phyloP scores from a whole-genome alignment of 2,888 invertebrate species.

The Ametastegia equiseti region DNA sequence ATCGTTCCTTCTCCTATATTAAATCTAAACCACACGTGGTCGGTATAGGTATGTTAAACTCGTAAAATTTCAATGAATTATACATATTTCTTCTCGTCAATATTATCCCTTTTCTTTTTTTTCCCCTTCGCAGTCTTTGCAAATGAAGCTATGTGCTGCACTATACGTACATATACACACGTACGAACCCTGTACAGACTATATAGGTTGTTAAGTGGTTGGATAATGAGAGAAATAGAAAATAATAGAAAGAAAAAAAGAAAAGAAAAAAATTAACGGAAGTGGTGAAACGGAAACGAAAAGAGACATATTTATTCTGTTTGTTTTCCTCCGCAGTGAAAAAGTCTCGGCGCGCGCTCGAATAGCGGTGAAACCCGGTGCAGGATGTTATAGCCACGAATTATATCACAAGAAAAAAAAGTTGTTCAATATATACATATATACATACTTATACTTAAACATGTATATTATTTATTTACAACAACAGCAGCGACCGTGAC shows the following conservation, averaged over 20 bases:
- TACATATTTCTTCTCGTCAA: too few relatives aligned
- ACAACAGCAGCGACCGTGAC: too few relatives aligned
- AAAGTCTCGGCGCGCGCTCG: not conserved
- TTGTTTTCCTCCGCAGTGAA: conserved; percentile 3
- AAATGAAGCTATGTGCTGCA: not conserved
- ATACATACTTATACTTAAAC: too few relatives aligned
- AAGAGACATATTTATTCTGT: not conserved
- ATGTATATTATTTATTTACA: too few relatives aligned
- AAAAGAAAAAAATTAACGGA: not conserved
- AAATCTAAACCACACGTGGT: too few relatives aligned
- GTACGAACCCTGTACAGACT: too few relatives aligned
- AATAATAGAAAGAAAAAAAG: conserved; percentile 5
- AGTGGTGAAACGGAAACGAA: conserved; percentile 32
- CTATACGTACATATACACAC: not conserved
- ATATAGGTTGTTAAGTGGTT: not conserved
- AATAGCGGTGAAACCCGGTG: not conserved
- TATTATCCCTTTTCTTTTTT: not conserved
- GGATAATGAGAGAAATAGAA: not conserved
- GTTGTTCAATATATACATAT: not conserved
- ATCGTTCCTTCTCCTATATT: not conserved
- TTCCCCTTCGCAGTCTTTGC: not conserved
- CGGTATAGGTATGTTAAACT: not conserved
- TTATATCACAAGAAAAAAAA: not conserved
- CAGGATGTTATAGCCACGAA: not conserved
- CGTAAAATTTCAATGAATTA: not conserved